Base-by-base conservation (phyloP, 2,888 invertebrate genomes). In the Cepaea hortensis region DNA sequence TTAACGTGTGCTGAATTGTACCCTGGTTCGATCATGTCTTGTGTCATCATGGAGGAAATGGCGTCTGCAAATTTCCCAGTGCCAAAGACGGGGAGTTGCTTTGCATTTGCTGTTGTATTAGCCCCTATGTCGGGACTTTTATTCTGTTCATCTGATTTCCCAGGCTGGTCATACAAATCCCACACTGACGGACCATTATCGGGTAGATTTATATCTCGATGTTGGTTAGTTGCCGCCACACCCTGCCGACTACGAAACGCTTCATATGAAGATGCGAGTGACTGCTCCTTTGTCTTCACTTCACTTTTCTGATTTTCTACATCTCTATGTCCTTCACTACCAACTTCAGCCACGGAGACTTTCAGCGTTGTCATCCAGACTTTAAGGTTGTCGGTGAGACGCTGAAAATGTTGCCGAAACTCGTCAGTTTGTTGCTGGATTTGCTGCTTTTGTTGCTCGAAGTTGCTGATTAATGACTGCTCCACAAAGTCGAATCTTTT, bases 321-420 rank as follows among this genome's bases (percentile, higher is more conserved):
- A 3, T n/a, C 9, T 50, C 48, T 81, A 18, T 48, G 48, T 48
- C 1, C 68, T 5, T 81, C 70, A 11, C n/a, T 48, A 20, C 68
- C 3, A 1, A 0, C 11, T 68, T 68, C 18, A 0, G 2, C 3
- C 48, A 81, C 13, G 3, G 46, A 46, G 35, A 35, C 4, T 7
- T 62, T 79, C 13, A 23, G 1, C 23, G 80, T 13, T 80, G 46
- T 48, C 68, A 70, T 9, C 11, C 50, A 9, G 15, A 23, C 35
- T 9, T 48, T 11, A 46, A 81, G 3, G 18, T 3, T 1, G 11
- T 81, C 68, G 20, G 11, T 46, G n/a, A 81, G n/a, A 50, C 13
- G 46, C n/a, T 70, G 46, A 20, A 70, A 81, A 7, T 20, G 68
- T 70, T 70, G 68, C 48, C 48, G 81, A 50, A 81, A n/a, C n/a